Base-by-base conservation (phyloP, 2,113 vertebrate genomes). In the Mirounga angustirostris region DNA sequence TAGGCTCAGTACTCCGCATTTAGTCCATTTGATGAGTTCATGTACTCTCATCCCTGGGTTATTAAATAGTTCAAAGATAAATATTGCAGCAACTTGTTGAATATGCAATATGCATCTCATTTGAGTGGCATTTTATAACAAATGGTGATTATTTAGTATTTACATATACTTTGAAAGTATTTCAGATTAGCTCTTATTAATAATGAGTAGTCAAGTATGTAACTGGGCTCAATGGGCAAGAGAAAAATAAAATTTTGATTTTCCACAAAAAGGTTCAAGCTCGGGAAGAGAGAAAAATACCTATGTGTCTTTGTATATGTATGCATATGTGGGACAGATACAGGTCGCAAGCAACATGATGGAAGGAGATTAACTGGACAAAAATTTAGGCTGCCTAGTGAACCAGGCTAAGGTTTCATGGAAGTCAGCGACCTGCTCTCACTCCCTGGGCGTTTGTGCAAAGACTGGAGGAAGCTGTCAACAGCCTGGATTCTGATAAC, bases 91-190 rank as follows among this genome's bases (percentile, higher is more conserved):
- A 87, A 90, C 52, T 96, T 95, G 65, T 87, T 93, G 87, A 95
- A 90, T 95, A 74, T 91, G 84, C 30, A 93, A 50, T 65, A 80
- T 21, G 50, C 22, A 93, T 83, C 73, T 91, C 56, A 59, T 91
- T 87, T 87, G 81, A 93, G 50, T 61, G 93, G 36, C 18, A 11
- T 84, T 95, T 93, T 82, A 65, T 86, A 94, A 97, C 84, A 86
- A 93, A 89, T 14, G 46, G 16, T 86, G 76, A 95, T 87, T 94
- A 96, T 88, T 95, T 88, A 84, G 30, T 43, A 91, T 95, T 96
- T 93, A 78, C 71, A 85, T 78, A 40, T 58, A 83, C 59, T 92
- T 78, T 4, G 21, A 92, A 83, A 71, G 28, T 86, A 89, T 71
- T 71, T 94, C 52, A 82, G 69, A 92, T 96, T 94, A 76, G 46